These are phyloP conservation scores for Pollimyrus isidori DNA, from an alignment of 2,113 vertebrate species.

Conservation along the genomic window DNA sequence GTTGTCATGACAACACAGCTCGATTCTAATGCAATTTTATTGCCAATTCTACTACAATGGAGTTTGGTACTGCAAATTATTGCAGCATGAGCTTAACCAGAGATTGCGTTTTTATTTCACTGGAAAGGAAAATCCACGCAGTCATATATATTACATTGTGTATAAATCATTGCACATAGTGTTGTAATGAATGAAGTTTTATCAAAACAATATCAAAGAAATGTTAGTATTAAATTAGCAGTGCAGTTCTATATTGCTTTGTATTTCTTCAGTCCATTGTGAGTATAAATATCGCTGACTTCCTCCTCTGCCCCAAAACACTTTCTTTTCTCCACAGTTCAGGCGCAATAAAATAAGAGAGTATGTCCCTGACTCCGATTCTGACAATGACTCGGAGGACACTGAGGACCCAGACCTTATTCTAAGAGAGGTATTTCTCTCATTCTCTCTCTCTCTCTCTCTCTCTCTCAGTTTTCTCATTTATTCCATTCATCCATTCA, in stretches of 20 bases:
- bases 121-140: background rate
- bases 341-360: constrained; percentile 56
- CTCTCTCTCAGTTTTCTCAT: background rate
- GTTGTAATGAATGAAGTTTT: background rate
- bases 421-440: constrained; percentile 52
- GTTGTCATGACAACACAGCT: constrained; percentile 6
- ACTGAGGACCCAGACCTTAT: constrained; percentile 46
- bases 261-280: background rate
- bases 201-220: background rate
- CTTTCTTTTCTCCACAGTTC: constrained; percentile 44
- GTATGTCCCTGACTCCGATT: constrained; percentile 37
- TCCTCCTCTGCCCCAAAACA: background rate
- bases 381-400: constrained; percentile 48
- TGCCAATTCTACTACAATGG: background rate
- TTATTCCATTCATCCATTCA: background rate
- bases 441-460: background rate
- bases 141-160: background rate
- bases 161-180: background rate
- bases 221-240: background rate
- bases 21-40: constrained; percentile 2
- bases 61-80: background rate
- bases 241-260: background rate
- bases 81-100: background rate
- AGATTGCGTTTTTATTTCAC: background rate
- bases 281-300: background rate